phyloP scores from a whole-genome alignment of 2,888 invertebrate genomes.

The Pantelozetes paolii region DNA sequence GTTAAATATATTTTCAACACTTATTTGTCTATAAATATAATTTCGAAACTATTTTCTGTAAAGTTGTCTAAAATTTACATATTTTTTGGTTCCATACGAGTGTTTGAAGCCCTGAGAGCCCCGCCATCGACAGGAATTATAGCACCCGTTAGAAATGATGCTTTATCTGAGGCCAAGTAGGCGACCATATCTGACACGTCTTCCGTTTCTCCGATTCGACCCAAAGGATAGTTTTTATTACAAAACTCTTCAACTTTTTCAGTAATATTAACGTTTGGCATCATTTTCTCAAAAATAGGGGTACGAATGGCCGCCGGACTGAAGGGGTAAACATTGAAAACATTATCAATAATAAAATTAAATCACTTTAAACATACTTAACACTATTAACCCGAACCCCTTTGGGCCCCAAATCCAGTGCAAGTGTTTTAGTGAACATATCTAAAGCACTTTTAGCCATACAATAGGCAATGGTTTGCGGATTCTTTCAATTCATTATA shows the following conservation, averaged over 20 bases:
- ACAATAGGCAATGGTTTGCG: neutral
- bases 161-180: constrained; percentile 10
- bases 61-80: no score
- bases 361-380: neutral
- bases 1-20: no score
- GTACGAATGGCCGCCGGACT: constrained; percentile 25
- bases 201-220: constrained; percentile 5
- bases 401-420: constrained; percentile 6
- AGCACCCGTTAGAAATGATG: constrained; percentile 30
- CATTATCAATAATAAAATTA: neutral
- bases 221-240: neutral
- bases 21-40: no score
- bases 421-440: constrained; percentile 1
- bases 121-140: neutral
- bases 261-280: neutral
- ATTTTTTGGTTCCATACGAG: no score
- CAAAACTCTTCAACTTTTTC: neutral
- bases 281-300: neutral
- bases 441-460: neutral
- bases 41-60: no score
- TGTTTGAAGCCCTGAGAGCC: neutral
- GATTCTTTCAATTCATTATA: neutral
- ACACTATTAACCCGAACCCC: neutral
- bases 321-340: neutral
- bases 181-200: neutral